A percentile compares a stretch with the other conserved stretches of the same genome.
Evolutionary conservation across 2,797 vertebrate species (phyloP).

Genomic region (Chanos chanos): DNA sequence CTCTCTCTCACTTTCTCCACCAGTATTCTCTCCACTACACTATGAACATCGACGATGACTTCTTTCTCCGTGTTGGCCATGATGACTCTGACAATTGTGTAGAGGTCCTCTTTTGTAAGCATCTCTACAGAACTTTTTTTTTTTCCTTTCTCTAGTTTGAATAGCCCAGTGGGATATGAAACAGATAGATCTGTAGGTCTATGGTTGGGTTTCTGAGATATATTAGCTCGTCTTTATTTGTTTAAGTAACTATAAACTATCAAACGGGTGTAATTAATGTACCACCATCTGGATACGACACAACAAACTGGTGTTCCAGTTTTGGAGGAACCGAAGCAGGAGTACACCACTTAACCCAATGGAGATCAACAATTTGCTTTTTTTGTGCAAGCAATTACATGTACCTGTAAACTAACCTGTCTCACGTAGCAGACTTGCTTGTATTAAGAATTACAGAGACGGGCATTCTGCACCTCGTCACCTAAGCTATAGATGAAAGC

Average conservation of each 20-base stretch:
- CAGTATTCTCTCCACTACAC: background rate
- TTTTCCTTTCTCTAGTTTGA: too few species aligned
- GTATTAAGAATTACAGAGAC: constrained; percentile 25
- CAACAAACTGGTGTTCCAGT: constrained; percentile 40
- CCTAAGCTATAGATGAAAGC: constrained; percentile 13
- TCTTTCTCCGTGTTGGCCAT: too few species aligned
- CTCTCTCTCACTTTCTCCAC: background rate
- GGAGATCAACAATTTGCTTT: constrained; percentile 23
- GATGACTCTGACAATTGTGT: too few species aligned
- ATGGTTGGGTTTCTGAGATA: too few species aligned
- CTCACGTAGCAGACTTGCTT: constrained; percentile 20
- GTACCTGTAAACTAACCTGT: constrained; percentile 27
- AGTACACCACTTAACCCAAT: constrained; percentile 13
- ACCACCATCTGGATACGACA: constrained; percentile 38
- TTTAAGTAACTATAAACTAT: constrained; percentile 31
- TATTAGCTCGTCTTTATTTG: too few species aligned
- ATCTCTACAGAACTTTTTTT: too few species aligned
- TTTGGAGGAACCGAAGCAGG: constrained; percentile 37
- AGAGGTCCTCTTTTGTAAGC: too few species aligned
- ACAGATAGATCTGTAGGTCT: too few species aligned
- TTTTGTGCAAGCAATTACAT: constrained; percentile 36
- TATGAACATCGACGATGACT: background rate
- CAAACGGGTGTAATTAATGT: constrained; percentile 37
- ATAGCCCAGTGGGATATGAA: too few species aligned
- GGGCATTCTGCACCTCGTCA: constrained; percentile 7